These are phyloP conservation scores for Caenorhabditis latens DNA, from an alignment of 1,140 invertebrate species.

Conservation along the genomic window DNA sequence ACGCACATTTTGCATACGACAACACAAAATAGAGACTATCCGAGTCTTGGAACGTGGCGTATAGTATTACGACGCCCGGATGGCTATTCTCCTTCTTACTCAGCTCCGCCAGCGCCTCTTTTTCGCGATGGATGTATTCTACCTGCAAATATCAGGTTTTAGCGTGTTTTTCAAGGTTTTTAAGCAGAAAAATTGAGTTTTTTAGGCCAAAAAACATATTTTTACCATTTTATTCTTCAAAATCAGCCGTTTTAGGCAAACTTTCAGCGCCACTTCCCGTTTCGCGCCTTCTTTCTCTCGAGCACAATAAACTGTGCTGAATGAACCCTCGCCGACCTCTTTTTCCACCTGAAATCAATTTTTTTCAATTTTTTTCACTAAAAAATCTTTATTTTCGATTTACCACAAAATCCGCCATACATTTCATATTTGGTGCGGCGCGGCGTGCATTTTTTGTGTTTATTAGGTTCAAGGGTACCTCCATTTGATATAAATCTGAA, in stretches of 20 bases:
- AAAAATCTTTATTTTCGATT: background rate
- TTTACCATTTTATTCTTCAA: constrained; percentile 61
- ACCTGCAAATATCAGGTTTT: constrained; percentile 51
- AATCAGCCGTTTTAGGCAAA: constrained; percentile 64
- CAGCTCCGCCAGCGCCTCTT: constrained; percentile 84
- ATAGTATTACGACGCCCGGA: constrained; percentile 92
- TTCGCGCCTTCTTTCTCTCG: background rate
- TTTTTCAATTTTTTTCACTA: background rate
- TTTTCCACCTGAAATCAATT: constrained; percentile 41
- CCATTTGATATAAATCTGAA: background rate
- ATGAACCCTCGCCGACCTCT: constrained; percentile 63
- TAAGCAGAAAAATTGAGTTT: background rate
- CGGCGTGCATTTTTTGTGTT: background rate
- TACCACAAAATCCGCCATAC: constrained; percentile 48
- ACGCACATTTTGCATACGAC: constrained; percentile 84
- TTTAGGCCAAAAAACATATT: background rate
- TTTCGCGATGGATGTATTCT: constrained; percentile 85
- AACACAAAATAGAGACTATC: constrained; percentile 94
- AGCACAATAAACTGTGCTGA: constrained; percentile 57
- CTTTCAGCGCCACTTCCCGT: constrained; percentile 52
- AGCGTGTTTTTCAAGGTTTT: background rate
- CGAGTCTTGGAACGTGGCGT: constrained; percentile 94
- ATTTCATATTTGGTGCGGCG: background rate
- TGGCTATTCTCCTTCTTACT: constrained; percentile 73
- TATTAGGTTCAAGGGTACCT: constrained; percentile 7